A percentile compares a stretch with the other conserved stretches of the same genome.
These are phyloP conservation scores for Lasioglossum zephyrum DNA, from an alignment of 2,888 invertebrate genomes.

Conservation along the genomic window DNA sequence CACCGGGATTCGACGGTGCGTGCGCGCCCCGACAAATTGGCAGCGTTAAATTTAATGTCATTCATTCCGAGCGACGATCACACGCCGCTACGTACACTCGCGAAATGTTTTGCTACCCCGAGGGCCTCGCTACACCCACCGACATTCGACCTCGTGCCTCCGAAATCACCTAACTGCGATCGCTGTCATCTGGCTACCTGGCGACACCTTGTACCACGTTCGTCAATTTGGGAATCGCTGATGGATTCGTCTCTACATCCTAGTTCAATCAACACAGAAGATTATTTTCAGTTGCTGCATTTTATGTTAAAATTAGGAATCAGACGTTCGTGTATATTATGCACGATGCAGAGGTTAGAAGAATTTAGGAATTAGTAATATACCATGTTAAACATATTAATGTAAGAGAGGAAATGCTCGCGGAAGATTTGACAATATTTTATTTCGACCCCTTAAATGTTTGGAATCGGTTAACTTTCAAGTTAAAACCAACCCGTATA, in stretches of 20 bases:
- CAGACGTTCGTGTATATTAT: not conserved
- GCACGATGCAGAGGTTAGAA: too few species aligned
- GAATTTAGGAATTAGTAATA: too few species aligned
- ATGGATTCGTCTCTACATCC: too few species aligned
- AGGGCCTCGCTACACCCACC: not conserved
- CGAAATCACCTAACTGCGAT: not conserved
- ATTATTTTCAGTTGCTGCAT: not conserved
- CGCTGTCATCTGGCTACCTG: not conserved
- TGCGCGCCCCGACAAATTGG: slow-evolving; percentile 76
- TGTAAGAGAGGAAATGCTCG: too few species aligned
- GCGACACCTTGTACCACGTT: not conserved
- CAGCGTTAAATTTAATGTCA: slow-evolving; percentile 80
- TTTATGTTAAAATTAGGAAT: not conserved
- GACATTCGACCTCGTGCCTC: not conserved
- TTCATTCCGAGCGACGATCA: slow-evolving; percentile 69
- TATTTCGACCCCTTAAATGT: too few species aligned
- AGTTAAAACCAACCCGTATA: too few species aligned
- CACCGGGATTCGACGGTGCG: slow-evolving; percentile 43
- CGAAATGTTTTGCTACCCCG: slow-evolving; percentile 44
- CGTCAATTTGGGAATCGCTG: not conserved
- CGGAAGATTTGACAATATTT: too few species aligned
- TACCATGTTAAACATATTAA: too few species aligned
- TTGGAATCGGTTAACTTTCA: too few species aligned
- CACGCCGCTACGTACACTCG: slow-evolving; percentile 20
- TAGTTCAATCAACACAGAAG: not conserved